phyloP scores from a whole-genome alignment of 2,113 vertebrate species.

The Lontra canadensis region DNA sequence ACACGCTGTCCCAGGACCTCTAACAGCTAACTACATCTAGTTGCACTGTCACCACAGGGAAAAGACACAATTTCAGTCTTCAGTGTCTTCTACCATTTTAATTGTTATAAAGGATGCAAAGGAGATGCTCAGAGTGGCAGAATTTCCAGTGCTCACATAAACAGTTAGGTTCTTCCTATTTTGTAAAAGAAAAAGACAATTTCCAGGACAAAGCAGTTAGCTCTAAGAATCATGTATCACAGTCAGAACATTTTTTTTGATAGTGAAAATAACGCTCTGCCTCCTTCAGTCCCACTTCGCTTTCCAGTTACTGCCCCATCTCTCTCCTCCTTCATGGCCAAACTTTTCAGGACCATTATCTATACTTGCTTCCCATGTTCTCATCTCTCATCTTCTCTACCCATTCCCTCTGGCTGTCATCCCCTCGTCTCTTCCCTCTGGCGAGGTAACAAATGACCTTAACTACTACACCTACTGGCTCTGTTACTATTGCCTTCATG shows the following conservation, averaged over 20 bases:
- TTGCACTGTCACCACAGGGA: background rate
- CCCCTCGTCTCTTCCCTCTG: background rate
- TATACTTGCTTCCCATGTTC: background rate
- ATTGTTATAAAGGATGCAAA: background rate
- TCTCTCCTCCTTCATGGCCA: background rate
- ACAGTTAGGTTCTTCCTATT: background rate
- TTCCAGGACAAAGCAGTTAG: background rate
- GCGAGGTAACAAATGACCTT: background rate
- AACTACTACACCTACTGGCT: background rate
- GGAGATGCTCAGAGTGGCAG: background rate
- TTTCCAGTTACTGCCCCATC: background rate
- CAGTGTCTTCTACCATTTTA: background rate
- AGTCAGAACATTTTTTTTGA: background rate
- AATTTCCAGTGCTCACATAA: background rate
- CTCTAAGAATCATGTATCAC: background rate
- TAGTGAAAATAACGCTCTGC: background rate
- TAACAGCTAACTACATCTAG: background rate
- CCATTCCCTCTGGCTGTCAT: background rate
- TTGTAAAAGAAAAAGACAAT: background rate
- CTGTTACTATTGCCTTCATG: background rate
- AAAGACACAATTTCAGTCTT: background rate
- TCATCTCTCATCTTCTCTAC: background rate
- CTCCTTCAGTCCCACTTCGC: background rate
- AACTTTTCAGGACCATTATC: background rate
- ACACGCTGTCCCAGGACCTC: background rate